Percentiles rank a stretch among this genome's conserved stretches.
Evolutionary conservation across 2,797 vertebrate genomes (phyloP).

Genomic region (Labeo calbasu): DNA sequence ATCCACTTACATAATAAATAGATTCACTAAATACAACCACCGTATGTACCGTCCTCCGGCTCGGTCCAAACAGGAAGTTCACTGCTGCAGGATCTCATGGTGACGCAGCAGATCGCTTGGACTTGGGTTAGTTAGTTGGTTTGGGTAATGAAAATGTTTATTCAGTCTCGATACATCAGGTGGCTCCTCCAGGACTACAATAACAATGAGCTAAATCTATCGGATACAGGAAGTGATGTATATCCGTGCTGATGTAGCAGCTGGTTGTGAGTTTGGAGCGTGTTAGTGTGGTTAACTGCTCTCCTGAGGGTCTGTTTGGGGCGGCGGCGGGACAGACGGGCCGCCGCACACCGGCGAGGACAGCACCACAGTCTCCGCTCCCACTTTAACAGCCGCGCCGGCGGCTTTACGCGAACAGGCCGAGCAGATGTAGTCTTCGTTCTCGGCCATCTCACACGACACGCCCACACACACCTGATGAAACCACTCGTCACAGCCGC

Average conservation of each 20-base stretch:
- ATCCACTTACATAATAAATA: constrained; percentile 85
- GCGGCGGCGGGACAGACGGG: constrained; percentile 58
- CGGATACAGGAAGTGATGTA: constrained; percentile 9
- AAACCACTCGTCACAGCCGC: constrained; percentile 99
- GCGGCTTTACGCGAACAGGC: constrained; percentile 87
- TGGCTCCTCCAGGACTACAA: neutral
- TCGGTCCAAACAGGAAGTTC: neutral
- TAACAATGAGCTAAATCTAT: neutral
- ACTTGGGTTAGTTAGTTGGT: neutral
- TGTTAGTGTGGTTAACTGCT: constrained; percentile 84
- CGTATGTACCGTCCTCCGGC: constrained; percentile 65
- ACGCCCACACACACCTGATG: constrained; percentile 98
- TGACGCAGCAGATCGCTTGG: neutral
- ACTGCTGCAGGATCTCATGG: neutral
- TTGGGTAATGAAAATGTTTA: neutral
- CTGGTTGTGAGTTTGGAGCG: neutral
- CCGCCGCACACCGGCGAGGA: constrained; percentile 77
- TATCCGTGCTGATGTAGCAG: neutral
- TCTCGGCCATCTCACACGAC: constrained; percentile 97
- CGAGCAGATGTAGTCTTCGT: constrained; percentile 96
- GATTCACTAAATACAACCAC: constrained; percentile 76
- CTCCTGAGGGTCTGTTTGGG: constrained; percentile 82
- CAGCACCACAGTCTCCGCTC: constrained; percentile 68
- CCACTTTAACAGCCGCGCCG: constrained; percentile 68
- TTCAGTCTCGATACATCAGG: neutral